These are phyloP conservation scores for Drosophila cognata DNA, from an alignment of 2,888 invertebrate genomes.

Conservation along the genomic window DNA sequence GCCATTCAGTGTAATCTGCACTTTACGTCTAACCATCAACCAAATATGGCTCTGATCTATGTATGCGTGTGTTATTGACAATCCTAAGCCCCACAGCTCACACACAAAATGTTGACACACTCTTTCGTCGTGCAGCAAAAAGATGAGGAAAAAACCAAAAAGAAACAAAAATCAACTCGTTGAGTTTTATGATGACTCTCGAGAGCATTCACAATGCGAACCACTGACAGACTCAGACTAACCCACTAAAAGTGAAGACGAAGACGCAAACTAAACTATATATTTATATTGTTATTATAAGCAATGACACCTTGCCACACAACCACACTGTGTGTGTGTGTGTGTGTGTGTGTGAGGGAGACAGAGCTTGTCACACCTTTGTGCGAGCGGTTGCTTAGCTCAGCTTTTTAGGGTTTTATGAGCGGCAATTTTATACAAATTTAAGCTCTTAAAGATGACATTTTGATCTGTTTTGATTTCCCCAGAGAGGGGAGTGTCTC, in stretches of 20 bases:
- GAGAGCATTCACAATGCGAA: constrained; percentile 36
- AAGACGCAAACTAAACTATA: constrained; percentile 52
- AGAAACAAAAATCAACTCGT: constrained; percentile 27
- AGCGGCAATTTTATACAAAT: constrained; percentile 83
- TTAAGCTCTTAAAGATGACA: constrained; percentile 84
- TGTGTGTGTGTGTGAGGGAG: background rate
- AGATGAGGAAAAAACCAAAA: background rate
- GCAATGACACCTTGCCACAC: constrained; percentile 36
- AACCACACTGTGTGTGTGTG: background rate
- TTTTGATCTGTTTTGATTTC: constrained; percentile 84
- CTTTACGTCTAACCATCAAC: constrained; percentile 17
- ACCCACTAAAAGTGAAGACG: constrained; percentile 40
- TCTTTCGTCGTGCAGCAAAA: constrained; percentile 34
- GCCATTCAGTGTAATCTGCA: constrained; percentile 15
- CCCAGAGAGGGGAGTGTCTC: constrained; percentile 67
- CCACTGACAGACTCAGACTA: constrained; percentile 31
- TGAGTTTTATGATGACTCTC: constrained; percentile 38
- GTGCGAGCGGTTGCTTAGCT: constrained; percentile 42
- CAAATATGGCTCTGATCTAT: constrained; percentile 22
- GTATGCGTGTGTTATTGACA: constrained; percentile 32
- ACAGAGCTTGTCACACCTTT: constrained; percentile 47
- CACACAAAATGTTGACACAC: constrained; percentile 47
- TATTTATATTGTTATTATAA: constrained; percentile 65
- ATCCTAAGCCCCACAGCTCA: constrained; percentile 31
- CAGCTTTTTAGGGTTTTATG: constrained; percentile 69